Base-by-base conservation (phyloP, 1,140 invertebrate genomes). In the Drosophila yakuba region DNA sequence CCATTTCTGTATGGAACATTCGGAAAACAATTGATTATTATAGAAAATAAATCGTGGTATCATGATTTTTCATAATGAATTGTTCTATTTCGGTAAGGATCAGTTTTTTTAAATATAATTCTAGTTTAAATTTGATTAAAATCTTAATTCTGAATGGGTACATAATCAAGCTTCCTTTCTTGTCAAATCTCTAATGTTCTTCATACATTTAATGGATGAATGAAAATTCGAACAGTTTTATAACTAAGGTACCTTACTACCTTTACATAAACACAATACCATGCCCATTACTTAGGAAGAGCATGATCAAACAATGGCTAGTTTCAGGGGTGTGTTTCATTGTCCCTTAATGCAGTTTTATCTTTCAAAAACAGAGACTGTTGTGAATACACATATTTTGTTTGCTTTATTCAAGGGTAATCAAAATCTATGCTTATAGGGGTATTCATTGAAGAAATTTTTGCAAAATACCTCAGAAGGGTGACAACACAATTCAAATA, bases 331-430 rank as follows among this genome's bases (percentile, higher is more conserved):
- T 86, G 82, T 79, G 82, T 86, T 79, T 79, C 71, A 79, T 88
- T 88, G 82, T 86, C 76, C 75, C 62, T 69, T 78, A 86, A 79
- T 82, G 83, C 82, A 74, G 55, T 86, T 88, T 83, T 86, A 86
- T 86, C 82, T 88, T 86, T 86, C 75, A 86, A 76, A 86, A 86
- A 86, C 82, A 86, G 83, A 71, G 79, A 88, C 82, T 74, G 82
- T 63, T 78, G 52, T 64, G 63, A 63, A 71, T 76, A 75, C 50
- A 62, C 41, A 59, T 58, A 51, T 59, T 74, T 54, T 51, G 52
- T 64, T 68, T 78, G 62, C 71, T 82, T 86, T 86, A 86, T 86
- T 82, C 80, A 83, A 78, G 86, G 83, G 75, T 88, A 86, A 82
- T 79, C 63, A 76, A 59, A 66, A 73, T 76, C 80, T 7, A 8